Evolutionary conservation across 2,113 vertebrate species (phyloP).

Genomic region (Prochilodus magdalenae): DNA sequence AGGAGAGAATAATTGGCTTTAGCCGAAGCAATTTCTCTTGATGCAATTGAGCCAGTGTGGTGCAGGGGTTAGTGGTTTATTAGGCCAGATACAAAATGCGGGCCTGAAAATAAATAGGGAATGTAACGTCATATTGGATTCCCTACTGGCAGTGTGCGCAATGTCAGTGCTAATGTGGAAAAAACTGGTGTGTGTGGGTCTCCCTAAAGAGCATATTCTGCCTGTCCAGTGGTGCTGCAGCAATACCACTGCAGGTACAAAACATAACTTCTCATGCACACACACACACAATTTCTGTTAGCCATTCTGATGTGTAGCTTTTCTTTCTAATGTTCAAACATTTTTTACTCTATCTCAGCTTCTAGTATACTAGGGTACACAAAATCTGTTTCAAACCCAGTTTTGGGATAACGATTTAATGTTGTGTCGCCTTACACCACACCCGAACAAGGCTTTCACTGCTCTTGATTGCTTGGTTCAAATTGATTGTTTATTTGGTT

Average conservation of each 20-base stretch:
- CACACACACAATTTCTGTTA: background rate
- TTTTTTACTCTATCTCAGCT: no score
- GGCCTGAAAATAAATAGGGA: conserved; percentile 63
- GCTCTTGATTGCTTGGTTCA: background rate
- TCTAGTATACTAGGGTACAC: no score
- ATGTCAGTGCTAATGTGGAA: conserved; percentile 3
- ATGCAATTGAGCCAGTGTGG: conserved; percentile 63
- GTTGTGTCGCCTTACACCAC: background rate
- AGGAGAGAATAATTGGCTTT: conserved; percentile 70
- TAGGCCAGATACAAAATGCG: conserved; percentile 65
- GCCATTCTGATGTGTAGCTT: background rate
- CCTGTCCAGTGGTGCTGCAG: background rate
- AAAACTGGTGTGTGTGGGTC: conserved; percentile 17
- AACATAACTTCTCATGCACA: background rate
- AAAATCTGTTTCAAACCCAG: no score
- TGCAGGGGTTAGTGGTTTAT: conserved; percentile 70
- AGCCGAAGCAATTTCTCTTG: conserved; percentile 65
- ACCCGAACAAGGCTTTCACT: background rate
- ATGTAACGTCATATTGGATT: conserved; percentile 62
- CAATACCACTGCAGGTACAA: background rate
- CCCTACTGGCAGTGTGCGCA: conserved; percentile 52
- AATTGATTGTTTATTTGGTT: background rate
- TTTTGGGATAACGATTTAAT: background rate
- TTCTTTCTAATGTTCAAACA: background rate
- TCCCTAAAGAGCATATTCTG: background rate